Conservation (phyloP, 2,113 vertebrate species). For the Phoenicopterus ruber region DNA sequence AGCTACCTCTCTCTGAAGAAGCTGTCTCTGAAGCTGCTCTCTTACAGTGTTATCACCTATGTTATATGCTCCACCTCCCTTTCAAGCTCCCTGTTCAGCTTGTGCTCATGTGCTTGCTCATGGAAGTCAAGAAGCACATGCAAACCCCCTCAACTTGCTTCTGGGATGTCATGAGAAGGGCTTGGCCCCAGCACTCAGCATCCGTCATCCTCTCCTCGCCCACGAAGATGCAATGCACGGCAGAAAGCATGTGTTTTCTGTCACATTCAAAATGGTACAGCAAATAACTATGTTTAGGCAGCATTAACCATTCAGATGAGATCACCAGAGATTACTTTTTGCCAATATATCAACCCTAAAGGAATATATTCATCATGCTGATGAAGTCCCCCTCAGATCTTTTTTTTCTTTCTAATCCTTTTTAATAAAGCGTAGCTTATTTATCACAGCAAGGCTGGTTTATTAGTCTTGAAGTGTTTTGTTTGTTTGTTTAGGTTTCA, state of each 20-base stretch:
- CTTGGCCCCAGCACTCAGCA: background rate
- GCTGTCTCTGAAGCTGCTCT: background rate
- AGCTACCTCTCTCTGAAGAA: background rate
- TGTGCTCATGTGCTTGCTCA: background rate
- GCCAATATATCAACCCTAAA: background rate
- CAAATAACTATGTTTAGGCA: background rate
- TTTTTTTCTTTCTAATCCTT: background rate
- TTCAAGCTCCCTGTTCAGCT: background rate
- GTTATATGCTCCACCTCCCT: background rate
- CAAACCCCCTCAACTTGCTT: background rate
- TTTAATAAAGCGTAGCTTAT: background rate
- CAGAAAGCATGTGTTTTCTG: background rate
- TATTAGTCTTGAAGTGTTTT: conserved; percentile 20
- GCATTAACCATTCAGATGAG: background rate
- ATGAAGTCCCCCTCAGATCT: background rate
- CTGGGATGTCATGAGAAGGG: background rate
- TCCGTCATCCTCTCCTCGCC: background rate
- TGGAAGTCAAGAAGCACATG: background rate
- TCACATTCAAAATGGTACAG: background rate
- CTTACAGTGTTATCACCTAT: background rate
- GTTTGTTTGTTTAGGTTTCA: conserved; percentile 11
- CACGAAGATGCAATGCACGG: background rate
- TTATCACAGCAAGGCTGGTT: background rate
- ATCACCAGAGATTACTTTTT: background rate
- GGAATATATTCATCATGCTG: background rate